phyloP scores from a whole-genome alignment of 1,140 invertebrate species.

The Tetramorium alpestre region DNA sequence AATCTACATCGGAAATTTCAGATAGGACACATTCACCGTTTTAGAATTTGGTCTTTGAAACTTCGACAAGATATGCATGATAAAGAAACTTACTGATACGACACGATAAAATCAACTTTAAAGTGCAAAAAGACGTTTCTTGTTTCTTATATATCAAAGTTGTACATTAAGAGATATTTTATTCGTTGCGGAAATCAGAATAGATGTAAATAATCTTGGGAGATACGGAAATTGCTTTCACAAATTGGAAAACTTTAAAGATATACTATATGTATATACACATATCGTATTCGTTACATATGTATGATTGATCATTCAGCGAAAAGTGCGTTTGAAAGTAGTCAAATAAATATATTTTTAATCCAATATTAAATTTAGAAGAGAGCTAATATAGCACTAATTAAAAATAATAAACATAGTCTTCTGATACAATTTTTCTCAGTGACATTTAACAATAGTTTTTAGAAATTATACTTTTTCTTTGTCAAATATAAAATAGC shows the following conservation, averaged over 20 bases:
- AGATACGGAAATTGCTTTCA: background rate
- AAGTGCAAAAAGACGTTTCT: background rate
- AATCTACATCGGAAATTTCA: slow-evolving; percentile 10
- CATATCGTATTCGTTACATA: background rate
- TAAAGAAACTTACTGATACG: background rate
- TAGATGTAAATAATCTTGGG: background rate
- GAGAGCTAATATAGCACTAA: background rate
- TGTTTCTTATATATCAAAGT: background rate
- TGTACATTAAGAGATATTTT: slow-evolving; percentile 1
- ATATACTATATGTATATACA: background rate
- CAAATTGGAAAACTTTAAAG: slow-evolving; percentile 12
- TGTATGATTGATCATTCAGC: background rate
- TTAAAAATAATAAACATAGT: background rate
- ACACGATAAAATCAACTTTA: background rate
- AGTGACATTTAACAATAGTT: background rate
- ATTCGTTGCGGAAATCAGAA: background rate
- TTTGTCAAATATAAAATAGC: background rate
- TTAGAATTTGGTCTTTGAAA: background rate
- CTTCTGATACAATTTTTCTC: background rate
- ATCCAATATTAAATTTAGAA: background rate
- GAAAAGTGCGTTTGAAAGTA: background rate
- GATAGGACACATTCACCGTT: background rate
- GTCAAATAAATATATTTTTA: background rate
- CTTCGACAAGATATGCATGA: background rate
- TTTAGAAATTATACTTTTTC: background rate